Evolutionary conservation across 1,140 invertebrate species (phyloP), one percentile per base, ranked within the genome.

Genomic region (Ridgeia piscesae): DNA sequence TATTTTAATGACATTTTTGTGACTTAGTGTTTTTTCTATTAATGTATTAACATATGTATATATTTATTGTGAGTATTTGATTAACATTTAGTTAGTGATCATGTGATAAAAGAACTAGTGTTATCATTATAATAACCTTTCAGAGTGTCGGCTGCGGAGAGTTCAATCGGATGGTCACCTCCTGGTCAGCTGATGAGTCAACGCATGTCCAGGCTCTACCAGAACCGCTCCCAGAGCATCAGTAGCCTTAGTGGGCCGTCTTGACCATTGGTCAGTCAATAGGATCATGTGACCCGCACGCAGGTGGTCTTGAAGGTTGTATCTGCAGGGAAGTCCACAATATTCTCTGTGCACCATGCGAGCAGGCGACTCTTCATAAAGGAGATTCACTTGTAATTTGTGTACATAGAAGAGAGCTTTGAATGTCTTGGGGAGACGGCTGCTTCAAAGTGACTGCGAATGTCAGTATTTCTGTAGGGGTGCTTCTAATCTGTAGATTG

Each of bases 141-240:
- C 58, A 77, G 58, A 77, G 6, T 77, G 58, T 21, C 58, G 58
- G 27, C 58, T 77, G 14, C 58, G 58, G 58, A 77, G 11, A 77
- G 8, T 6, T 21, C 17, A 9, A 77, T 2, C 27, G 17, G 17
- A 8, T 77, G 58, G 58, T 77, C 58, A 77, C 58, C 58, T 77
- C 58, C 58, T 14, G 58, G 58, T 90, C 89, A 90, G 33, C 34
- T 42, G 34, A 90, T 90, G 89, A 90, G 89, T 90, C 89, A 90
- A 27, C 89, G 89, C 89, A 90, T 90, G 89, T 90, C 89, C 6
- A 34, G 89, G 17, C 89, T 90, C 17, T 90, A 90, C 31, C 34
- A 42, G 14, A 42, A 42, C 17, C 89, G 89, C 89, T 90, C 89
- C 27, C 58, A 77, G 58, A 77, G 58, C 58, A 77, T 77, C 58